Evolutionary conservation across 2,113 vertebrate genomes (phyloP).

Genomic region (Bothrops jararaca): DNA sequence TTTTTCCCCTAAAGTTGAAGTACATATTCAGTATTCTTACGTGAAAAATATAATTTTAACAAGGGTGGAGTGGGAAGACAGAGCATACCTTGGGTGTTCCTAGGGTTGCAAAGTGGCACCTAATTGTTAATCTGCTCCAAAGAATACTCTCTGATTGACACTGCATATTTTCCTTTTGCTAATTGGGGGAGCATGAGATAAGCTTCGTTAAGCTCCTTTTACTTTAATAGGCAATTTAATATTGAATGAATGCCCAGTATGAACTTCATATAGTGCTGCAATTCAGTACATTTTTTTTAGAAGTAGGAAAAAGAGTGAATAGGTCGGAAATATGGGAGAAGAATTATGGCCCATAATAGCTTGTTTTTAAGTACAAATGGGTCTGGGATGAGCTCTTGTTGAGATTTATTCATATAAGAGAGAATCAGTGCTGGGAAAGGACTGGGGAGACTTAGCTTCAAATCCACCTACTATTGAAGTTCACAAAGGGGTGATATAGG

Average conservation of each 20-base stretch:
- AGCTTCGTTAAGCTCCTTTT: constrained; percentile 39
- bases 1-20: background rate
- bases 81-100: background rate
- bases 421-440: background rate
- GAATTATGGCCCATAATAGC: accelerated
- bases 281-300: constrained; percentile 23
- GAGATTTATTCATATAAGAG: background rate
- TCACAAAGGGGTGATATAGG: background rate
- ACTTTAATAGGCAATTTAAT: constrained; percentile 48
- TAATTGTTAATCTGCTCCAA: constrained; percentile 32
- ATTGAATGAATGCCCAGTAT: constrained; percentile 19
- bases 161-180: constrained; percentile 9
- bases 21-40: background rate
- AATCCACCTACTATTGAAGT: background rate
- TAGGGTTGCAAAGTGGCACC: constrained; percentile 10
- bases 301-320: constrained; percentile 17
- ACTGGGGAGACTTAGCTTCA: background rate
- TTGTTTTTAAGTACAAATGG: background rate
- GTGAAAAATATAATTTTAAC: constrained; percentile 20
- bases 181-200: background rate
- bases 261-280: constrained; percentile 32
- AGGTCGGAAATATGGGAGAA: constrained; percentile 17
- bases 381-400: accelerated
- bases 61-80: background rate
- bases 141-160: constrained; percentile 23